phyloP scores from a whole-genome alignment of 1,140 invertebrate species.

The Hestina assimilis region DNA sequence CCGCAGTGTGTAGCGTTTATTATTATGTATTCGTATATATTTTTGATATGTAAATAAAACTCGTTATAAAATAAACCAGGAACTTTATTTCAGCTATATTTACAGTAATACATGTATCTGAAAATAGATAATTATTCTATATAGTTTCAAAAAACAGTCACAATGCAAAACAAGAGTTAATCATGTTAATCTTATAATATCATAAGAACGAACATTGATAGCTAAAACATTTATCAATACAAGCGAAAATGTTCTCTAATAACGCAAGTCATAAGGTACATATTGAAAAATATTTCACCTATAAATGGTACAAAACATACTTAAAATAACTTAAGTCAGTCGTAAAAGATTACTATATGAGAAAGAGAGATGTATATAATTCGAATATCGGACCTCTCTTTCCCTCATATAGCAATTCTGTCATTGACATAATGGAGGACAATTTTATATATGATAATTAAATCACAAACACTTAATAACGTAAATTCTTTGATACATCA shows the following conservation, averaged over 20 bases:
- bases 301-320: conserved; percentile 10
- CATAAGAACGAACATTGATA: conserved; percentile 4
- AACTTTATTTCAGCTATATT: conserved; percentile 75
- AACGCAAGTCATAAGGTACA: neutral
- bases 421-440: neutral
- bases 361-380: neutral
- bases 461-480: neutral
- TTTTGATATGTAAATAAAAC: conserved; percentile 22
- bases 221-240: conserved; percentile 15
- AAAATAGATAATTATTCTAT: conserved; percentile 65
- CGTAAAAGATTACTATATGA: neutral
- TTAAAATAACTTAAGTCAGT: neutral
- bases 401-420: neutral
- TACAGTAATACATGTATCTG: conserved; percentile 72
- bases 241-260: neutral
- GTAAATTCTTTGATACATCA: neutral
- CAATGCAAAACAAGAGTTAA: conserved; percentile 31
- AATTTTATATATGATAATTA: neutral
- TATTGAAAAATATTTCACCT: conserved; percentile 18
- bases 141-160: conserved; percentile 56
- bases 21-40: too few relatives aligned
- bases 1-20: too few relatives aligned
- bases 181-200: conserved; percentile 15
- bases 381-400: neutral
- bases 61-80: conserved; percentile 56